Evolutionary conservation across 2,113 vertebrate species (phyloP).

Genomic region (Gopherus flavomarginatus): DNA sequence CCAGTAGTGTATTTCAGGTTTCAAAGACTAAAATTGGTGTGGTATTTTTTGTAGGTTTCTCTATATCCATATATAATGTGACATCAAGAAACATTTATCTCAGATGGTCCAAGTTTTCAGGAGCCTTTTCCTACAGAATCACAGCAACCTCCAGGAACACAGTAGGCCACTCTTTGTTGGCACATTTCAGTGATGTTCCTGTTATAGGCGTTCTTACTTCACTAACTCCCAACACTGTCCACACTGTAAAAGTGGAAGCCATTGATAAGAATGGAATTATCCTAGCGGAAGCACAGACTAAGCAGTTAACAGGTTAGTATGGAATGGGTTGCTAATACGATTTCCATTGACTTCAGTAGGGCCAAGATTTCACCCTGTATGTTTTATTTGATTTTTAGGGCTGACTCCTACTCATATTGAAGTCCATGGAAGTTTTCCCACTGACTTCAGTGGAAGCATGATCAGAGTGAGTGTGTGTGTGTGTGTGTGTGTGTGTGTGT

Average conservation of each 20-base stretch:
- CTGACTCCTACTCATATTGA: background rate
- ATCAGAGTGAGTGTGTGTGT: no score
- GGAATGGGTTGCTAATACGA: background rate
- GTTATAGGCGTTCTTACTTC: conserved; percentile 80
- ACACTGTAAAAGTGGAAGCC: conserved; percentile 81
- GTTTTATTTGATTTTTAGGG: background rate
- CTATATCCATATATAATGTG: conserved; percentile 78
- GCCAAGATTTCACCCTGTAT: background rate
- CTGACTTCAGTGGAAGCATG: background rate
- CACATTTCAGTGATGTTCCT: conserved; percentile 75
- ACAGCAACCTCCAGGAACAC: conserved; percentile 77
- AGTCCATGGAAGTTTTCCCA: background rate
- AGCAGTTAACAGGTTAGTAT: conserved; percentile 77
- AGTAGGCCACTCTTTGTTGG: conserved; percentile 55
- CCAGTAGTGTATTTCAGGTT: background rate
- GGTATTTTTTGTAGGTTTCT: conserved; percentile 43
- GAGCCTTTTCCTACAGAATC: conserved; percentile 82
- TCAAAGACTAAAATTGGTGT: background rate
- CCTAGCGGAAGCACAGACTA: conserved; percentile 71
- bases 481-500: no score
- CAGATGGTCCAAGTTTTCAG: conserved; percentile 71
- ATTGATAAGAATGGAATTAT: conserved; percentile 75
- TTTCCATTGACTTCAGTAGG: background rate
- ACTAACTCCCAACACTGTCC: conserved; percentile 80
- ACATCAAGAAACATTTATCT: conserved; percentile 82